These are phyloP conservation scores for Phaetusa simplex DNA, from an alignment of 2,113 vertebrate species.

Conservation along the genomic window DNA sequence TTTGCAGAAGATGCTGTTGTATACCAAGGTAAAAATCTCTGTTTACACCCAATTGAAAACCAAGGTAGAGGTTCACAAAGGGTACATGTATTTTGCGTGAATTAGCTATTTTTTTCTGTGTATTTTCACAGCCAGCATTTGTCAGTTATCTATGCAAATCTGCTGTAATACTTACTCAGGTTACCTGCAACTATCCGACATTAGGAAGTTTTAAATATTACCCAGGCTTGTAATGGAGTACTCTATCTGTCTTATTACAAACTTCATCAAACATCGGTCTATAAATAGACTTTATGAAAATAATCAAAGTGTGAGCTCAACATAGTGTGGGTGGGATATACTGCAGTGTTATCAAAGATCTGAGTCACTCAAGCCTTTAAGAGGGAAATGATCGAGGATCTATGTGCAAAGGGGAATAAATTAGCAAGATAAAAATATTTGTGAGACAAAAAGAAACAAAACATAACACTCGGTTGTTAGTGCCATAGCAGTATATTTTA, in stretches of 20 bases:
- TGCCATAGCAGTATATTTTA: not conserved
- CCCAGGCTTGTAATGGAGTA: not conserved
- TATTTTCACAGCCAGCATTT: not conserved
- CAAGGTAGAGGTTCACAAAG: not conserved
- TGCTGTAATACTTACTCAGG: not conserved
- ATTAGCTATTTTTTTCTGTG: not conserved
- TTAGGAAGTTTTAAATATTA: constrained; percentile 32
- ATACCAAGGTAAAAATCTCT: not conserved
- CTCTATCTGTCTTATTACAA: constrained; percentile 14
- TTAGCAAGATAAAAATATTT: constrained; percentile 13
- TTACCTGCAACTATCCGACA: constrained; percentile 6
- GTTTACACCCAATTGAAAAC: not conserved
- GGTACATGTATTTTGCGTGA: not conserved
- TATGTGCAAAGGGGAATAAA: not conserved
- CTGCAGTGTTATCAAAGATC: not conserved
- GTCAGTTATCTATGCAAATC: not conserved
- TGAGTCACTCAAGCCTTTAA: not conserved
- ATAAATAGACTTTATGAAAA: constrained; percentile 53
- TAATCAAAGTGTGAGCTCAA: not conserved
- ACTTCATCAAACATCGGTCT: constrained; percentile 26
- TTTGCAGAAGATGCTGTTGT: not conserved
- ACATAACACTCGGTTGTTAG: not conserved
- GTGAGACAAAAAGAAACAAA: constrained; percentile 1
- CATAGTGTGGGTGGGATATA: not conserved
- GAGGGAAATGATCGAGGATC: not conserved